Conservation (phyloP, 2,113 vertebrate genomes). For the Kryptolebias marmoratus region DNA sequence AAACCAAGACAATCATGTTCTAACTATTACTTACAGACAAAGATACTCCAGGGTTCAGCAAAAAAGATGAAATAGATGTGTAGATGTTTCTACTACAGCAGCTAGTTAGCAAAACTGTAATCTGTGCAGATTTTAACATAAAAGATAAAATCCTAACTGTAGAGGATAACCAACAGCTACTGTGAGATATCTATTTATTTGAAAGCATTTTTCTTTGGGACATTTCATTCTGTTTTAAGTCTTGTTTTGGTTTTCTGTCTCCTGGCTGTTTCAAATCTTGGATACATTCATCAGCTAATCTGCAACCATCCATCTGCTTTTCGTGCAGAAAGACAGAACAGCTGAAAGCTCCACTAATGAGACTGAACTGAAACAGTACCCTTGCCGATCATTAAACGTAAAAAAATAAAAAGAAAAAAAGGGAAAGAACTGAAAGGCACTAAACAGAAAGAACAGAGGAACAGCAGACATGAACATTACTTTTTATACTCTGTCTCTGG, state of each 20-base stretch:
- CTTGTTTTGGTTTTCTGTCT: not conserved
- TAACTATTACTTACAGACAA: too few relatives aligned
- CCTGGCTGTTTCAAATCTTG: not conserved
- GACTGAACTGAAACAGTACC: not conserved
- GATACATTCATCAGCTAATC: not conserved
- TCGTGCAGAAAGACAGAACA: not conserved
- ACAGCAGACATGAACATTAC: not conserved
- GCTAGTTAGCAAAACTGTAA: too few relatives aligned
- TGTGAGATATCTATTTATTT: too few relatives aligned
- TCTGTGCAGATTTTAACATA: too few relatives aligned
- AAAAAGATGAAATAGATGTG: too few relatives aligned
- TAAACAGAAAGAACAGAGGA: not conserved
- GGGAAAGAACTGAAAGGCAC: not conserved
- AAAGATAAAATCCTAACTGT: too few relatives aligned
- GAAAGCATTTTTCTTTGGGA: too few relatives aligned
- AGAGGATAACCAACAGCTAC: too few relatives aligned
- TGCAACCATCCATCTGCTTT: not conserved
- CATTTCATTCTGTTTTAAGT: too few relatives aligned
- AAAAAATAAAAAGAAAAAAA: not conserved
- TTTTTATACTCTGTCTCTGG: not conserved
- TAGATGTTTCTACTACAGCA: too few relatives aligned
- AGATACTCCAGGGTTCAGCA: too few relatives aligned
- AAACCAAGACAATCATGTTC: too few relatives aligned
- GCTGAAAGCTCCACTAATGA: slow-evolving; percentile 1
- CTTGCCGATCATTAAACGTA: not conserved